phyloP scores from a whole-genome alignment of 2,113 vertebrate species.

The Oreocharis arfaki region DNA sequence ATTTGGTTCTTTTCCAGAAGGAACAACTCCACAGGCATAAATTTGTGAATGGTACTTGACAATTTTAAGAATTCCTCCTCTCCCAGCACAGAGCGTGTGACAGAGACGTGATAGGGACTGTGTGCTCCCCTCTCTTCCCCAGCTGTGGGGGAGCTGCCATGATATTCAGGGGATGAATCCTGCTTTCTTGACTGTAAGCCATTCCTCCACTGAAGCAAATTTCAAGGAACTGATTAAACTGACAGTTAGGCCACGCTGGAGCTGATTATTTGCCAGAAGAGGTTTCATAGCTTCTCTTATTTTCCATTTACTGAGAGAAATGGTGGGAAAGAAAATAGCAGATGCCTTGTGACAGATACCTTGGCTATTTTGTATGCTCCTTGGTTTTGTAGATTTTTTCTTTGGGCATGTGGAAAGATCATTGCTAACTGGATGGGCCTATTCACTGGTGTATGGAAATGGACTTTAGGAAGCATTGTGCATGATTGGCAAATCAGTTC shows the following conservation, averaged over 20 bases:
- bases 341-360: background rate
- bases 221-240: conserved; percentile 3
- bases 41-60: conserved; percentile 72
- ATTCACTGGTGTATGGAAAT: conserved; percentile 63
- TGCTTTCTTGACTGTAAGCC: background rate
- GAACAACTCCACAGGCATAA: conserved; percentile 66
- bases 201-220: background rate
- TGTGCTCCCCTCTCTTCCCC: background rate
- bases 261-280: conserved; percentile 2
- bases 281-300: background rate
- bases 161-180: background rate
- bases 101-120: background rate
- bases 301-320: background rate
- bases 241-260: background rate
- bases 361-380: background rate
- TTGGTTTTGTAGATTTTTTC: background rate
- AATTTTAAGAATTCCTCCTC: conserved; percentile 64
- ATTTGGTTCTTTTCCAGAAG: conserved; percentile 70
- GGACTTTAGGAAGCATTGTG: conserved; percentile 64
- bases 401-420: conserved; percentile 52
- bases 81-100: background rate
- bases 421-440: conserved; percentile 66
- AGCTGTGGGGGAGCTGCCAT: background rate
- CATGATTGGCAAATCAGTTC: conserved; percentile 78
- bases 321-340: background rate